Conservation (phyloP, 2,797 vertebrate species). For the Gallirallus australis region DNA sequence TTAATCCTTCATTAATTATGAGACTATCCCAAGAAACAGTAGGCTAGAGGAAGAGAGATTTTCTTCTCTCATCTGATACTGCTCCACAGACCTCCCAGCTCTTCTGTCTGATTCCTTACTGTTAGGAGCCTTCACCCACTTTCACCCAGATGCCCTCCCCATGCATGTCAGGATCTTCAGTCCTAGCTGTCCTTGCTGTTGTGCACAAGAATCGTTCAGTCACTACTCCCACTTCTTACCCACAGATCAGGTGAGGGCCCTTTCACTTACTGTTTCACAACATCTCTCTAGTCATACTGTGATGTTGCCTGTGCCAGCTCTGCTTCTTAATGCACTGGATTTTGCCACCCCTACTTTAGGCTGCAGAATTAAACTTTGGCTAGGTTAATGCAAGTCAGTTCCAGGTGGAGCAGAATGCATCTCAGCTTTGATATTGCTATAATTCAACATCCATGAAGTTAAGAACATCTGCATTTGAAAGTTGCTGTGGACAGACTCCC, state of each 20-base stretch:
- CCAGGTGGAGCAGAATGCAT: not conserved
- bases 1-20: not conserved
- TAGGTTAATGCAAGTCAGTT: rapidly evolving
- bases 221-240: not conserved
- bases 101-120: not conserved
- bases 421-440: not conserved
- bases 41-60: not conserved
- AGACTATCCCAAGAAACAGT: not conserved
- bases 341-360: not conserved
- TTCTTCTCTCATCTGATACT: not conserved
- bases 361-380: not conserved
- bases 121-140: not conserved
- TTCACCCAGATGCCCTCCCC: not conserved
- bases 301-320: rapidly evolving
- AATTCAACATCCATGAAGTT: not conserved
- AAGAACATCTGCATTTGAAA: not conserved
- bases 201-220: not conserved
- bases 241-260: not conserved
- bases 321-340: not conserved
- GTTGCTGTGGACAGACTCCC: not conserved
- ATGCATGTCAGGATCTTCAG: not conserved
- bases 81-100: not conserved
- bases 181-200: not conserved
- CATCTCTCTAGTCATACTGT: rapidly evolving
- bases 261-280: not conserved